Base-by-base conservation (phyloP, 2,888 invertebrate species). In the Chromoteleia sp. region DNA sequence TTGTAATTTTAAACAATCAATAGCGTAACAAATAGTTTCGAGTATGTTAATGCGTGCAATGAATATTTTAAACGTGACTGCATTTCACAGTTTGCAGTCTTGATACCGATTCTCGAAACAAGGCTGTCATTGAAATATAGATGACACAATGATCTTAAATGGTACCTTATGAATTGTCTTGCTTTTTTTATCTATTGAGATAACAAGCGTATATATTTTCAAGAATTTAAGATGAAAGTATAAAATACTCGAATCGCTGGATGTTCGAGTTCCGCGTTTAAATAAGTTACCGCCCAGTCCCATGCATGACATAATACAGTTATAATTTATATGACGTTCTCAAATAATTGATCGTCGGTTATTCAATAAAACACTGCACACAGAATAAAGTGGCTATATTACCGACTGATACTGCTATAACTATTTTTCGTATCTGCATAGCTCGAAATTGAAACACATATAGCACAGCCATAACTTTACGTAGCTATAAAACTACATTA, bases 391-490 rank as follows among this genome's bases (percentile, higher is more conserved):
- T 79, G 73, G 67, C 73, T 68, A 54, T 79, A 79, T 79, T 79
- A 79, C 67, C 30, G 50, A 48, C 36, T 73, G 79, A 73, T 79
- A 61, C 59, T 61, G 79, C 61, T 54, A 79, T 79, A 79, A 79
- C 79, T 73, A 79, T 79, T 79, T 79, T 79, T 79, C 79, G 78
- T 79, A 79, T 79, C 67, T 73, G 67, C 78, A 73, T 78, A 54
- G 59, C 73, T 68, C 73, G 67, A 73, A 67, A 79, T 74, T 79
- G 79, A 73, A 79, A 68, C 79, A 59, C 73, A 79, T 74, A 73
- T 58, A 79, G 71, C 54, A 78, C 56, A 73, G 67, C 65, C 73
- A 68, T 78, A 79, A 79, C 67, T 73, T 73, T 74, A 74, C 54
- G 73, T 59, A 45, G 73, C 73, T 78, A 71, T 78, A 78, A 78